Evolutionary conservation across 2,113 vertebrate species (phyloP).

Genomic region (Heliornis fulica): DNA sequence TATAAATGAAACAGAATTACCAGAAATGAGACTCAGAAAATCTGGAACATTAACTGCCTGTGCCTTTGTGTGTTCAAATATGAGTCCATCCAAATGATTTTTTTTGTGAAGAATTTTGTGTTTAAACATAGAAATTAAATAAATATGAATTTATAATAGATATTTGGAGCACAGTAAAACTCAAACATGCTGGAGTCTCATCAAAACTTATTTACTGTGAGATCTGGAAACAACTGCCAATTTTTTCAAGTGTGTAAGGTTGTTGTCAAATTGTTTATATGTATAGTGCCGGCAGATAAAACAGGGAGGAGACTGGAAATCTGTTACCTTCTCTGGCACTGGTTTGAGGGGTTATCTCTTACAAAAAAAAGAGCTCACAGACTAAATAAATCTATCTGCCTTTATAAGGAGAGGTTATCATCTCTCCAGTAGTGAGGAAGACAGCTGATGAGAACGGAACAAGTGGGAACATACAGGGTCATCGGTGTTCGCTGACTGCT

Average conservation of each 20-base stretch:
- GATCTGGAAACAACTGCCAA: background rate
- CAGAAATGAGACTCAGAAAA: background rate
- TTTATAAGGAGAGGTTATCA: background rate
- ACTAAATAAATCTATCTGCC: background rate
- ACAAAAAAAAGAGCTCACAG: background rate
- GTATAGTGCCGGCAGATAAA: background rate
- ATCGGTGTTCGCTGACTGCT: background rate
- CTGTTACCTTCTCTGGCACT: background rate
- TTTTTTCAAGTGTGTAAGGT: background rate
- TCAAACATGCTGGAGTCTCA: background rate
- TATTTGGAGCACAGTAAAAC: background rate
- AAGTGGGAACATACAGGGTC: background rate
- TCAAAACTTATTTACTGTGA: background rate
- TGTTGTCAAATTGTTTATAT: background rate
- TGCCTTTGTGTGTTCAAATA: background rate
- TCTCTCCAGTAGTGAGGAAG: background rate
- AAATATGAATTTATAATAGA: too few species aligned
- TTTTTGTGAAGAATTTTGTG: background rate
- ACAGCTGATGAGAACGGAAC: background rate
- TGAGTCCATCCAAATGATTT: background rate
- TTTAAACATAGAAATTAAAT: background rate
- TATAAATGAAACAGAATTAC: background rate
- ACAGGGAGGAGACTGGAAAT: background rate
- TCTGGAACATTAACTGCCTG: background rate
- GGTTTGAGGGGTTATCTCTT: background rate